phyloP scores from a whole-genome alignment of 2,888 invertebrate genomes.

The Punctoribates punctum region DNA sequence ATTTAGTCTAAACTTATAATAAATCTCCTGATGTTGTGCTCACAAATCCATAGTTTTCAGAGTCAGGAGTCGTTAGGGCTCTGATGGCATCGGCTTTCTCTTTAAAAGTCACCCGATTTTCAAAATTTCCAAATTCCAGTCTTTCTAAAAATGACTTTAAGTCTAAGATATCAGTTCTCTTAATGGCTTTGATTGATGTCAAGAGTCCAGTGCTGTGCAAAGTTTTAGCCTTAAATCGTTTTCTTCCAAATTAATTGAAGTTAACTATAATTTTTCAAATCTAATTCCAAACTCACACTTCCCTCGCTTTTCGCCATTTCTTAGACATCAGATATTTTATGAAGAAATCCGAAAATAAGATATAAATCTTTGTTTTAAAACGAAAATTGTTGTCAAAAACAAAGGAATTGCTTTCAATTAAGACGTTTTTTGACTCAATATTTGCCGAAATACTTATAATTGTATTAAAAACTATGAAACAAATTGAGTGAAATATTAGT shows the following conservation, averaged over 20 bases:
- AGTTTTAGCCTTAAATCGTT: neutral
- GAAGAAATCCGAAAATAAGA: neutral
- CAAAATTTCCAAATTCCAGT: neutral
- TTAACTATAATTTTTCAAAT: constrained; percentile 16
- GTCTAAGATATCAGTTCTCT: neutral
- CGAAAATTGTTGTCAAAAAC: neutral
- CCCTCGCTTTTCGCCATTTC: neutral
- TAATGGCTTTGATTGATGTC: constrained; percentile 19
- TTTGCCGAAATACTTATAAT: neutral
- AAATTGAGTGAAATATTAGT: neutral
- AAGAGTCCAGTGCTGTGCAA: neutral
- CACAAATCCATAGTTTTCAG: neutral
- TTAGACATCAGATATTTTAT: neutral
- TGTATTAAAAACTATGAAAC: neutral
- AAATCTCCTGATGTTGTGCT: constrained; percentile 27
- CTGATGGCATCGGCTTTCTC: constrained; percentile 14
- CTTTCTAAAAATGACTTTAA: neutral
- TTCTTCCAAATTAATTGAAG: constrained; percentile 16
- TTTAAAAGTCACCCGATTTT: neutral
- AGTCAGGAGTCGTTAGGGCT: neutral
- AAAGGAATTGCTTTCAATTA: neutral
- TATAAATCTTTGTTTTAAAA: neutral
- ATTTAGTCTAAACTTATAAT: constrained; percentile 9
- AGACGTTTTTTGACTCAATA: neutral
- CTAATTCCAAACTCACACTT: neutral